A percentile compares a stretch with the other conserved stretches of the same genome.
Evolutionary conservation across 2,797 vertebrate species (phyloP).

Genomic region (Betta splendens): DNA sequence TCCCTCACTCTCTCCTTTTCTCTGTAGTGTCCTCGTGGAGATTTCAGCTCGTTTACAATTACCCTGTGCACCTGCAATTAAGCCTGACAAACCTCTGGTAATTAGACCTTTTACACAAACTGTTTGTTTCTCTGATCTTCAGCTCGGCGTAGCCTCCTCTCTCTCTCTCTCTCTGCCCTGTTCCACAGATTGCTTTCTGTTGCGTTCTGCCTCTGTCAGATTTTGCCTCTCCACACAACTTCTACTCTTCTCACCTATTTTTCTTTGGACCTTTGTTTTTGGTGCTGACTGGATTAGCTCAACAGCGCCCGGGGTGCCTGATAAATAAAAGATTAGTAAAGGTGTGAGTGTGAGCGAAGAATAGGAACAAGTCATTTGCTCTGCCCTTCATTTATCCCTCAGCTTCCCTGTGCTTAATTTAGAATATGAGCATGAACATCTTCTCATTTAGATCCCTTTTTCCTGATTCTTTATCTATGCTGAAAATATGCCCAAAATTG

Average conservation of each 20-base stretch:
- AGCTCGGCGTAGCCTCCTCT: conserved; percentile 16
- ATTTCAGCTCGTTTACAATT: conserved; percentile 79
- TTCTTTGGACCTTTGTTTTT: conserved; percentile 31
- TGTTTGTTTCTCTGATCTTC: conserved; percentile 47
- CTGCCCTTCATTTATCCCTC: conserved; percentile 36
- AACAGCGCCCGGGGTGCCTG: conserved; percentile 5
- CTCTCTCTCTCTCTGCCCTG: conserved; percentile 12
- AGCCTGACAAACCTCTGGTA: conserved; percentile 79
- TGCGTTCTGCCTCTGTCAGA: background rate
- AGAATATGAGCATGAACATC: conserved; percentile 39
- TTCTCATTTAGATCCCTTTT: conserved; percentile 44
- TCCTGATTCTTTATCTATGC: conserved; percentile 33
- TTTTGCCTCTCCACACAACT: conserved; percentile 17
- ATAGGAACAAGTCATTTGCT: conserved; percentile 9
- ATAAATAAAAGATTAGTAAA: conserved; percentile 61
- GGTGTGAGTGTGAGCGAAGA: conserved; percentile 37
- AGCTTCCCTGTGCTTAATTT: conserved; percentile 38
- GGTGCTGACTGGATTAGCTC: conserved; percentile 25
- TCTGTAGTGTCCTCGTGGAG: conserved; percentile 62
- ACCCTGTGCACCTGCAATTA: conserved; percentile 83
- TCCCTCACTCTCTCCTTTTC: conserved; percentile 36
- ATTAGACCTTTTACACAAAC: conserved; percentile 78
- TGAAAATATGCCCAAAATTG: conserved; percentile 34
- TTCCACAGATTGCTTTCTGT: conserved; percentile 24
- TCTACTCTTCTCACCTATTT: conserved; percentile 16